Percentiles rank a stretch among this genome's conserved stretches.
Conservation (phyloP, 2,797 vertebrate species). For the Enteromius unitaeniatus region DNA sequence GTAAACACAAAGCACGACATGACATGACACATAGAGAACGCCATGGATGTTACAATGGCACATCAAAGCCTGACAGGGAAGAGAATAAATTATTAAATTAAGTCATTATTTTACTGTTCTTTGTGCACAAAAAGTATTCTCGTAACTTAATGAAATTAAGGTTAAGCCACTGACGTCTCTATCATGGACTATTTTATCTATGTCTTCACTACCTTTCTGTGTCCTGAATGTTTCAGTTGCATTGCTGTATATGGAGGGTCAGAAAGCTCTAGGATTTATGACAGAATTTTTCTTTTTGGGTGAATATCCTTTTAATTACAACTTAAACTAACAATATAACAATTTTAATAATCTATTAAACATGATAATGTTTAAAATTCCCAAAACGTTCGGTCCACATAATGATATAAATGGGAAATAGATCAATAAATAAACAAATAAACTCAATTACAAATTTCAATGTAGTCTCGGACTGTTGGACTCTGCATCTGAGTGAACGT, state of each 20-base stretch:
- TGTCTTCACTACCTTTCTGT: not conserved
- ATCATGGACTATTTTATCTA: not conserved
- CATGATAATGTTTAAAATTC: not conserved
- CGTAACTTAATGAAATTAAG: not conserved
- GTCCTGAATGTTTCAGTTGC: not conserved
- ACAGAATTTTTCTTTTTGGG: not conserved
- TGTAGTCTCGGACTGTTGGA: conserved; percentile 15
- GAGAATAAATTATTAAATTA: not conserved
- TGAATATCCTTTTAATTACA: not conserved
- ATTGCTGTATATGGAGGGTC: not conserved
- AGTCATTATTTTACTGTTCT: not conserved
- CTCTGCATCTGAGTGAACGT: conserved; percentile 12
- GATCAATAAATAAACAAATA: not conserved
- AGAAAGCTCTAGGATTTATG: not conserved
- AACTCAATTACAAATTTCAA: not conserved
- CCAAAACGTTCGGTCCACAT: not conserved
- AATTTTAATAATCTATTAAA: not conserved
- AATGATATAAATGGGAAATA: not conserved
- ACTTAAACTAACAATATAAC: not conserved
- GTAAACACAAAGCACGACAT: too few relatives aligned
- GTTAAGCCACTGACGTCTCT: not conserved
- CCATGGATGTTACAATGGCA: too few relatives aligned
- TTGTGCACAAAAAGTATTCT: not conserved
- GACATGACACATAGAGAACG: too few relatives aligned
- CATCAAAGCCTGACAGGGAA: not conserved